Evolutionary conservation across 2,113 vertebrate genomes (phyloP).

Genomic region (Oreotragus oreotragus): DNA sequence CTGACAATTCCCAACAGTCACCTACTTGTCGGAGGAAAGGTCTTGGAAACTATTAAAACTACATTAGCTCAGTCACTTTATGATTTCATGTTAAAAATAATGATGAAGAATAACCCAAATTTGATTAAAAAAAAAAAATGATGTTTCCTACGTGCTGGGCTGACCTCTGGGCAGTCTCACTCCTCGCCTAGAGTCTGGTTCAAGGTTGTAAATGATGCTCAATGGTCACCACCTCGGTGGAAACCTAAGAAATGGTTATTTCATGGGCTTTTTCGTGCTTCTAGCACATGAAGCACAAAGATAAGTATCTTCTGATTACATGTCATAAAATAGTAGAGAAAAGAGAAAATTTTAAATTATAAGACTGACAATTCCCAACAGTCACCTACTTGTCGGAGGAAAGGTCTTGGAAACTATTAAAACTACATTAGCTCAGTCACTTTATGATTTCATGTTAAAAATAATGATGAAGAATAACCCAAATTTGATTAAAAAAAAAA

Average conservation of each 20-base stretch:
- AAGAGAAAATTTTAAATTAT: not conserved
- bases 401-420: not conserved
- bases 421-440: not conserved
- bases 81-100: not conserved
- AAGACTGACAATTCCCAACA: not conserved
- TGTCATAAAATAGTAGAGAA: not conserved
- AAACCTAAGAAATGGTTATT: not conserved
- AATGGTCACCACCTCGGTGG: too few relatives aligned
- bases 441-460: not conserved
- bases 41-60: not conserved
- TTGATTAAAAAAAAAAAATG: not conserved
- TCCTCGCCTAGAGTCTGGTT: too few relatives aligned
- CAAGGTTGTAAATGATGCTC: not conserved
- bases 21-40: not conserved
- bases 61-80: not conserved
- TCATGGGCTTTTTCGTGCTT: not conserved
- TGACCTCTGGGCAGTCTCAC: too few relatives aligned
- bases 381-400: not conserved
- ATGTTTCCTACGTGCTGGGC: accelerated
- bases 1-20: not conserved
- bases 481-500: not conserved
- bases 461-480: not conserved
- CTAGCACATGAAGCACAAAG: not conserved
- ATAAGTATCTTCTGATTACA: not conserved
- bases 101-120: not conserved